A percentile compares a stretch with the other conserved stretches of the same genome.
Evolutionary conservation across 2,797 vertebrate genomes (phyloP).

Genomic region (Chelmon rostratus): DNA sequence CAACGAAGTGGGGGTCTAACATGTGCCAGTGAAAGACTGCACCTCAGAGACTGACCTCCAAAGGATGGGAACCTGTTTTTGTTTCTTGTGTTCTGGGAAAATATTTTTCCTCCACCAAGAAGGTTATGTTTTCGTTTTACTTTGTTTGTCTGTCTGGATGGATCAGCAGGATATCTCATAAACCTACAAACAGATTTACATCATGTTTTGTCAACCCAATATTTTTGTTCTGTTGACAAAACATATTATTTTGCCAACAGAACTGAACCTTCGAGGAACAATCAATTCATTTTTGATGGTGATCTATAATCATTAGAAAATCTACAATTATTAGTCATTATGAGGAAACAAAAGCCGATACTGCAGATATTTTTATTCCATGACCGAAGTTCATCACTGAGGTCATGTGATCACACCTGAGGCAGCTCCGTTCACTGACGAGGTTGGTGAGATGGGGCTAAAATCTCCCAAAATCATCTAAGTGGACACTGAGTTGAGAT

Average conservation of each 20-base stretch:
- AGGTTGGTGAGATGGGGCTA: background rate
- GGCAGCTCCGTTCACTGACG: background rate
- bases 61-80: slow-evolving; percentile 23
- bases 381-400: background rate
- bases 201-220: slow-evolving; percentile 26
- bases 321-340: background rate
- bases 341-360: background rate
- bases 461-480: background rate
- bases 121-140: slow-evolving; percentile 38
- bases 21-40: slow-evolving; percentile 11
- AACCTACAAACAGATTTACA: slow-evolving; percentile 17
- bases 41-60: slow-evolving; percentile 22
- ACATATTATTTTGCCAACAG: slow-evolving; percentile 20
- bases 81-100: slow-evolving; percentile 49
- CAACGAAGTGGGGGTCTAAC: slow-evolving; percentile 2
- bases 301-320: background rate
- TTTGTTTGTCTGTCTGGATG: slow-evolving; percentile 9
- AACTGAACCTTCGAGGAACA: slow-evolving; percentile 1
- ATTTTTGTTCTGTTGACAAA: slow-evolving; percentile 31
- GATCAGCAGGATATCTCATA: slow-evolving; percentile 32
- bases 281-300: background rate
- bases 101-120: slow-evolving; percentile 9
- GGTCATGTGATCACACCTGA: background rate
- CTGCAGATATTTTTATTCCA: background rate
- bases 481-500: background rate